Conservation (phyloP, 2,113 vertebrate genomes). For the Naja naja region DNA sequence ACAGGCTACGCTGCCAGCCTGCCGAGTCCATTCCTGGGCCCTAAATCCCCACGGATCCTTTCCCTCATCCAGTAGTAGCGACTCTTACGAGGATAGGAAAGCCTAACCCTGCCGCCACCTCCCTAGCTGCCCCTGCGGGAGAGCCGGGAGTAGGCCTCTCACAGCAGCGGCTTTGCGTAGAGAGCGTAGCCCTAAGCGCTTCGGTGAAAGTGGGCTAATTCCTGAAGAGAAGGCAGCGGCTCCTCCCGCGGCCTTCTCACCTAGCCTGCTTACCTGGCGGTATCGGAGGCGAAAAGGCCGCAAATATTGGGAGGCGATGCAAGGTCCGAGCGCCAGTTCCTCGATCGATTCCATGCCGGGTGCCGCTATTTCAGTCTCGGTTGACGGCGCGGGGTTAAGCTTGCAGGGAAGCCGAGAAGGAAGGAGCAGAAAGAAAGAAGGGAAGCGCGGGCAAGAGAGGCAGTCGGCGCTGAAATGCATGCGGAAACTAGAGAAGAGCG, state of each 20-base stretch:
- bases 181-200: no score
- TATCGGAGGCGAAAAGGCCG: conserved; percentile 82
- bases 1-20: background rate
- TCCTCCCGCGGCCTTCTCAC: background rate
- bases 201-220: background rate
- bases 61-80: background rate
- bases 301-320: conserved; percentile 78
- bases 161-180: background rate
- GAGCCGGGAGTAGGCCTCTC: background rate
- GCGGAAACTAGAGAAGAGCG: background rate
- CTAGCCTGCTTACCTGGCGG: conserved; percentile 75
- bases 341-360: conserved; percentile 56
- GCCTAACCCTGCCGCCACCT: background rate
- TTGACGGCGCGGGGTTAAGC: background rate
- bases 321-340: conserved; percentile 57
- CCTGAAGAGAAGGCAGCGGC: background rate
- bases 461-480: background rate
- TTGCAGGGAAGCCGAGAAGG: background rate
- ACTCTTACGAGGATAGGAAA: background rate
- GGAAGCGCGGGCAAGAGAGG: background rate
- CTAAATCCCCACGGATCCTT: background rate
- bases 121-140: background rate
- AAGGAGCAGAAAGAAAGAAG: background rate
- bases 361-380: background rate
- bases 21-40: background rate